phyloP scores from a whole-genome alignment of 64 coral and sea anemone species.

The Stylophora pistillata region DNA sequence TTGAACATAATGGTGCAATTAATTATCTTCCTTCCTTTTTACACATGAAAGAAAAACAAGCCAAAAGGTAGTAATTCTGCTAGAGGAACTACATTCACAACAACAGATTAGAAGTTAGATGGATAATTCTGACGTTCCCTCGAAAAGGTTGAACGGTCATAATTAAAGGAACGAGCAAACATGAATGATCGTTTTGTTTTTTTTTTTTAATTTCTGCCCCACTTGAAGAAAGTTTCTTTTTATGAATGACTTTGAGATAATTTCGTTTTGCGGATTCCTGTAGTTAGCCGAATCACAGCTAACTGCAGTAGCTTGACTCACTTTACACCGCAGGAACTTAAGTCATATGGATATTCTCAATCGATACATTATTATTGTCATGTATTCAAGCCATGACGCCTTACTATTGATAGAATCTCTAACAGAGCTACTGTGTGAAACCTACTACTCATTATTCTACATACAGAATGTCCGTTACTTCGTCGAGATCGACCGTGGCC shows the following conservation, averaged over 20 bases:
- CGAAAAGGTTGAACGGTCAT: neutral
- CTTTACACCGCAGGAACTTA: constrained; percentile 24
- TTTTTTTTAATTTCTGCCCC: neutral
- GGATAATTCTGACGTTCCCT: neutral
- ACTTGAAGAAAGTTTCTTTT: neutral
- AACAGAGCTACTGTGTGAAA: constrained; percentile 10
- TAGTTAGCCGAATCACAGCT: constrained; percentile 14
- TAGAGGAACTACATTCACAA: neutral
- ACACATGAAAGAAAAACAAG: neutral
- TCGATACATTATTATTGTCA: constrained; percentile 49
- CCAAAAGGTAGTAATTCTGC: neutral
- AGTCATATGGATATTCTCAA: constrained; percentile 38
- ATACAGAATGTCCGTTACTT: constrained; percentile 28
- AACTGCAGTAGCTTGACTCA: constrained; percentile 20
- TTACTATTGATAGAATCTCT: constrained; percentile 54
- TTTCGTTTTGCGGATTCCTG: neutral
- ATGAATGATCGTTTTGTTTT: neutral
- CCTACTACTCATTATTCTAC: constrained; percentile 37
- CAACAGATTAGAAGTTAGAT: neutral
- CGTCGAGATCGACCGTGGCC: neutral
- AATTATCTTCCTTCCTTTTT: neutral
- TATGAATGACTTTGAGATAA: neutral
- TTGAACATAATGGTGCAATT: neutral
- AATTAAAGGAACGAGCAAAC: neutral
- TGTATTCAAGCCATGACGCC: constrained; percentile 51